Base-by-base conservation (phyloP, 2,797 vertebrate species). In the Onychomys leucogaster region DNA sequence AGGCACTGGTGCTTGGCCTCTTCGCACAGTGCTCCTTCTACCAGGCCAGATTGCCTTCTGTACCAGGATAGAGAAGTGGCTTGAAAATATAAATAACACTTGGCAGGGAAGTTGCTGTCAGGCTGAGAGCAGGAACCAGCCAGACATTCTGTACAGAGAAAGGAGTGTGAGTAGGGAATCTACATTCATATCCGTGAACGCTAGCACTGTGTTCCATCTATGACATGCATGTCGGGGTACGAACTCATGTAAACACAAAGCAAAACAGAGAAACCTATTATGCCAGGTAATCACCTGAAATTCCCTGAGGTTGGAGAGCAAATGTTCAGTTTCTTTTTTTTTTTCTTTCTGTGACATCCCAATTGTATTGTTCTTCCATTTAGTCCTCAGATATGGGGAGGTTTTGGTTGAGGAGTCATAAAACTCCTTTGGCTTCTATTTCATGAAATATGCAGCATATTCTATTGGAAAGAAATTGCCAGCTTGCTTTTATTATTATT, bases 401-500 rank as follows among this genome's bases (percentile, higher is more conserved):
- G 13, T 91, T 82, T 96, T 97, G 92, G 89, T 97, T 97, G 90
- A 96, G 91, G 80, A 89, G 87, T 97, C 89, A 84, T 94, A 92
- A 97, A 97, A 95, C 61, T 98, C 81, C 94, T 96, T 93, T 96
- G 87, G 90, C 92, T 97, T 98, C 86, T 97, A 4, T 95, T 97
- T 97, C 90, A 95, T 96, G 86, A 95, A 97, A 95, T 97, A 97
- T 95, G 96, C 88, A 97, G 63, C 94, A 94, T 97, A 97, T 90
- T 97, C 96, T 95, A 88, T 97, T 87, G 87, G 90, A 97, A 96
- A 96, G 91, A 97, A 97, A 97, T 97, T 95, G 91, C 96, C 94
- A 93, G 92, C 95, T 98, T 98, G 97, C 93, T 98, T 96, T 97
- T 98, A 97, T 97, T 98, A 96, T 95, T 96, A 95, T 97, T 96